Evolutionary conservation across 92 coral and sea anemone genomes (phyloP), one percentile per base, ranked within the genome.

Genomic region (Paragorgia papillata): DNA sequence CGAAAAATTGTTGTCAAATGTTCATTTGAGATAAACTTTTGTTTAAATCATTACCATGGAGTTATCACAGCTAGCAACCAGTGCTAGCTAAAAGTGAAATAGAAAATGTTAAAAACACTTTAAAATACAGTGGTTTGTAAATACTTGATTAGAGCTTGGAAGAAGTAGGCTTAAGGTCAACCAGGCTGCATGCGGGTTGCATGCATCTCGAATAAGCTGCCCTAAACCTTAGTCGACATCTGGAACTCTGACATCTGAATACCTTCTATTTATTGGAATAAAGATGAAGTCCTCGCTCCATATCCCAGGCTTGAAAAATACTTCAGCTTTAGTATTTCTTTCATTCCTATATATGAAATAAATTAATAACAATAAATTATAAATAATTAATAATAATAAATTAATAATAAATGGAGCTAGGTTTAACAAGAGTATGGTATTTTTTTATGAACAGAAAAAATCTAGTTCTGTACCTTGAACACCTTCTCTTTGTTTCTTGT

Each of bases 1-100:
- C 12, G 12, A 12, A 37, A 37, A 37, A 12, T 37, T 5, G 43
- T 37, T 4, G 5, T 37, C 43, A 37, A 37, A 4, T 37, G 43
- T 37, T 12, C 5, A 37, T 37, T 37, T 37, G 17, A 22, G 3
- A 53, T 18, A 17, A 22, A 53, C 9, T 27, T 19, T 12, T 55
- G n/a, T n/a, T n/a, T n/a, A n/a, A n/a, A n/a, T 55, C 22, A 19
- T 55, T 55, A 55, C 61, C 61, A 55, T 55, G 61, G 61, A 19
- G 61, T 55, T 27, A 55, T 19, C 61, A 10, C 29, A 55, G 29
- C 61, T 27, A n/a, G n/a, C n/a, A n/a, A n/a, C n/a, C n/a, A n/a
- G n/a, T n/a, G n/a, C n/a, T n/a, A n/a, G n/a, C n/a, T 12, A 55
- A 9, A 55, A 55, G 61, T 55, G 61, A 19, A 9, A 55, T 9